Evolutionary conservation across 1,140 invertebrate species (phyloP).

Genomic region (Drosophila lacteicornis): DNA sequence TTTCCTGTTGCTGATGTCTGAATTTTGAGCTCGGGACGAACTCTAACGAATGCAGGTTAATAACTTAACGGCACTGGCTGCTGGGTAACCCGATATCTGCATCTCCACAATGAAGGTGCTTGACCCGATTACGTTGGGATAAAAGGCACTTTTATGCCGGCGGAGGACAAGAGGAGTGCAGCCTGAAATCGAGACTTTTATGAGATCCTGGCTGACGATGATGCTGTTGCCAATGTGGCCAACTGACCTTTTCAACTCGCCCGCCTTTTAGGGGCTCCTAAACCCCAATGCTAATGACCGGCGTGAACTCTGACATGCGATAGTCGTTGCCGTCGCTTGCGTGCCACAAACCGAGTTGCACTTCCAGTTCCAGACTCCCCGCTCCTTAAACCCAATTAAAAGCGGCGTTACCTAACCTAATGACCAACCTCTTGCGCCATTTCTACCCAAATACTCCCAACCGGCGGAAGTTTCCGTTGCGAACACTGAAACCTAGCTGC

Average conservation of each 20-base stretch:
- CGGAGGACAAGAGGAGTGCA: conserved; percentile 2
- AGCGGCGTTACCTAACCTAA: conserved; percentile 43
- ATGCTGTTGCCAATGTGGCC: conserved; percentile 37
- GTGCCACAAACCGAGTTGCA: conserved; percentile 34
- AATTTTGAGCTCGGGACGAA: conserved; percentile 7
- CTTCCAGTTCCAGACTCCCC: conserved; percentile 7
- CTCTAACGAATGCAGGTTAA: conserved; percentile 49
- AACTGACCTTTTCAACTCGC: conserved; percentile 40
- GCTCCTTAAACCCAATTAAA: conserved; percentile 39
- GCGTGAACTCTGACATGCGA: conserved; percentile 52
- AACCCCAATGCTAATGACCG: conserved; percentile 52
- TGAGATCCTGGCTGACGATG: conserved; percentile 11
- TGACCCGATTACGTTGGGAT: conserved; percentile 56
- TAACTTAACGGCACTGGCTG: conserved; percentile 55
- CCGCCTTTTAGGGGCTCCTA: conserved; percentile 9
- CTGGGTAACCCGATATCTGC: conserved; percentile 62
- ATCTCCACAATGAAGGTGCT: conserved; percentile 54
- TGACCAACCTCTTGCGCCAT: not conserved
- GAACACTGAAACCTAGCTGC: conserved; percentile 26
- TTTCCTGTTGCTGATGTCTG: conserved; percentile 37
- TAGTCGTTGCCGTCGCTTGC: conserved; percentile 10
- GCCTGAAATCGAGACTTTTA: conserved; percentile 60
- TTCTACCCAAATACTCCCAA: conserved; percentile 15
- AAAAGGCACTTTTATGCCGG: conserved; percentile 30
- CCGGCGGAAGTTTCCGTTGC: conserved; percentile 25